Evolutionary conservation across 1,140 invertebrate species (phyloP), one percentile per base, ranked within the genome.

Genomic region (Neotoxoptera formosana): DNA sequence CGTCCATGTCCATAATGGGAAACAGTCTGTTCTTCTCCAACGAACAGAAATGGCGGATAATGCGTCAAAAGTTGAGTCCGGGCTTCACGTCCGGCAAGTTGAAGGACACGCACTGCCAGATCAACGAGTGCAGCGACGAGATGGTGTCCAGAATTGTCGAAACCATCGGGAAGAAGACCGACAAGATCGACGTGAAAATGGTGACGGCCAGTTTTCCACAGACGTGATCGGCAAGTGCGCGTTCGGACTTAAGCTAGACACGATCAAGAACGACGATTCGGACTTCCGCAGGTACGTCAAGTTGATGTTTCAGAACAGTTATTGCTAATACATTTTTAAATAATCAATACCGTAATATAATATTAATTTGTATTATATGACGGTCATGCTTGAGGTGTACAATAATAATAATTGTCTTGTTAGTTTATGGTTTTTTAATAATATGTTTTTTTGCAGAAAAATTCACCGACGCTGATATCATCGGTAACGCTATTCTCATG

Each of bases 21-120:
- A 95, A 95, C 41, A 95, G 96, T 94, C 94, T 96, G 23, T 95
- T 96, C 53, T 95, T 95, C 67, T 94, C 96, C 83, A 95, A 95
- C 93, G 96, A 96, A 14, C 95, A 95, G 20, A 95, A 95, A 41
- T 97, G 97, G 97, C 96, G 96, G 90, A 94, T 95, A 56, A 95
- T 97, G 56, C 95, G 97, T 86, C 95, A 95, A 11, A 96, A 97
- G 93, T 95, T 97, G 47, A 96, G 96, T 48, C 96, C 96, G 7
- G 96, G 96, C 0, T 97, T 97, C 94, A 97, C 96, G 56, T 96
- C 96, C 0, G 96, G 96, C 11, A 97, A 97, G 95, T 53, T 94
- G 14, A 94, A 94, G 90, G 84, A 51, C 7, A 94, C 95, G 94
- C 94, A 95, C 93, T 90, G 93, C 6, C 93, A 94, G 45, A 94